Conservation (phyloP, 2,888 invertebrate species). For the Mellilla xanthometata region DNA sequence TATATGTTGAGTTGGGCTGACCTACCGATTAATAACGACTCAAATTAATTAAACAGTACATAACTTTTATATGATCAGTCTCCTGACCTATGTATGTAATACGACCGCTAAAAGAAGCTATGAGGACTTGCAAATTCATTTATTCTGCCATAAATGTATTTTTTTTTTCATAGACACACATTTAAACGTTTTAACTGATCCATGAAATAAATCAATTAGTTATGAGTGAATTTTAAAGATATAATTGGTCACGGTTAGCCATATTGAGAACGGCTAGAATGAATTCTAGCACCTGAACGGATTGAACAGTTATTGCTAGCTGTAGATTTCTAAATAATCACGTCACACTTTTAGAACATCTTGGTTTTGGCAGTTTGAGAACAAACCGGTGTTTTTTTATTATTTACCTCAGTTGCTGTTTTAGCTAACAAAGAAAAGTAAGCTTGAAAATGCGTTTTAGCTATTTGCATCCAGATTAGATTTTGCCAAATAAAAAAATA, state of each 20-base stretch:
- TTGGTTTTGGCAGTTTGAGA: not conserved
- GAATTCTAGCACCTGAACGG: constrained; percentile 11
- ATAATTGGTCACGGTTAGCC: constrained; percentile 23
- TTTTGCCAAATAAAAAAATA: no score
- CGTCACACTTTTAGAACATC: constrained; percentile 3
- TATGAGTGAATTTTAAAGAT: constrained; percentile 21
- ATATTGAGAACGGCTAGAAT: constrained; percentile 16
- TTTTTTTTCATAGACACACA: no score
- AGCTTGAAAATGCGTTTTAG: not conserved
- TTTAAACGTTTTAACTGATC: constrained; percentile 22
- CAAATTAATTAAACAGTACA: no score
- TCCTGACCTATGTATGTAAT: no score
- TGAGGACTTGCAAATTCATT: no score
- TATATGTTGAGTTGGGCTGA: no score
- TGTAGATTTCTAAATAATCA: constrained; percentile 10
- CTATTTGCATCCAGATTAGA: not conserved
- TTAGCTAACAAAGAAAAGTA: no score
- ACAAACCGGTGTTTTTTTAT: not conserved
- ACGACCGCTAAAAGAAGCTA: no score
- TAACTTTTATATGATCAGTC: no score
- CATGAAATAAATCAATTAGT: constrained; percentile 25
- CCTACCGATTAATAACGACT: no score
- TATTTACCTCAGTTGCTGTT: not conserved
- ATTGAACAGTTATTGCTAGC: constrained; percentile 15
- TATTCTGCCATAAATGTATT: no score